Evolutionary conservation across 2,797 vertebrate species (phyloP), one percentile per base, ranked within the genome.

Genomic region (Picus viridis): DNA sequence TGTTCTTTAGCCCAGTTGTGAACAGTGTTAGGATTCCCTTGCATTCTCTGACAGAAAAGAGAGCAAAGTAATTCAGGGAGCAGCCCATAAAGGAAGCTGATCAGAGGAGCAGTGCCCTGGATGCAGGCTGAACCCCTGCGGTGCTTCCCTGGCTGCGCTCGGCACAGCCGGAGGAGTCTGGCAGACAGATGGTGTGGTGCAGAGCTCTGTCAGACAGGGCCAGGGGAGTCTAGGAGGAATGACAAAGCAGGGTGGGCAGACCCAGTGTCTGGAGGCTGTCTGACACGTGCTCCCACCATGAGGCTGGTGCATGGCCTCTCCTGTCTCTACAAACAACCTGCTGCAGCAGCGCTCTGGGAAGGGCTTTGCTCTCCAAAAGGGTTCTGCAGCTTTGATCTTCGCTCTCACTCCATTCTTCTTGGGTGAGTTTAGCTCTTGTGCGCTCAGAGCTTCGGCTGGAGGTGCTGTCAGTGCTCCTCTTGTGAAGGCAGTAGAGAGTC

Each of bases 171-270:
- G 58, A 86, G 36, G 41, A 79, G 64, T 92, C 92, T 96, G 94
- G 80, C 54, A 54, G 0, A 1, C 79, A 90, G 65, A 79, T 86
- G 92, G 54, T 9, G 30, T 43, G 64, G 81, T 1, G 2, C 43
- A 45, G 70, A 57, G n/a, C 70, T 90, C 43, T 82, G 80, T 90
- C 79, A 74, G 81, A 77, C 24, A 43, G 71, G 65, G 74, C 79
- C 59, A 86, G 91, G 72, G 49, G 51, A 93, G 67, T 89, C 87
- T 86, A 86, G 85, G 51, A 86, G 83, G 80, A 94, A 77, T 76
- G 83, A 84, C 83, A 51, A 83, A 83, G 78, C 73, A 79, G 71
- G 56, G 65, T 83, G 68, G 89, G 47, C 23, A 5, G 56, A 80
- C 22, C 64, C 81, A 69, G 93, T 36, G 7, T 81, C 59, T 92